Base-by-base conservation (phyloP, 2,888 invertebrate genomes). In the Temnothorax unifasciatus region DNA sequence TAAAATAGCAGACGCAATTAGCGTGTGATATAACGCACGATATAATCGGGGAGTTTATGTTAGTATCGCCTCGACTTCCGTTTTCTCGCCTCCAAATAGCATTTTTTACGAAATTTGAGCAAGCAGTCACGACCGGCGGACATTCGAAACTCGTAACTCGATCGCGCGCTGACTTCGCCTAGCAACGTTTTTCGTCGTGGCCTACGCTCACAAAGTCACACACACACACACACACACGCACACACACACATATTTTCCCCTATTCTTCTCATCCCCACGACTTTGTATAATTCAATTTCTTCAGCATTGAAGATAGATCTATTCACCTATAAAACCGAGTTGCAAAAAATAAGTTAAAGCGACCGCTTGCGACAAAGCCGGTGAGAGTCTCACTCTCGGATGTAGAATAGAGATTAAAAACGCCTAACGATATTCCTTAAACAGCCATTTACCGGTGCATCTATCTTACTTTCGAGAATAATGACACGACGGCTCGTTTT, bases 121-220 rank as follows among this genome's bases (percentile, higher is more conserved):
- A 50, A 84, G 64, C 21, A 76, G 83, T 88, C 87, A 87, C 89
- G 90, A 90, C 87, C 89, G 79, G 21, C 84, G 86, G 91, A 89
- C 84, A 90, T 90, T 90, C 77, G 89, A 90, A 90, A 89, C 91
- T 89, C 86, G 90, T 90, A 90, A 90, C 91, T 90, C 90, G 90
- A 90, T 90, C 90, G 86, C 74, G 61, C 84, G 54, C 84, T 69
- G 74, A 61, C 76, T 76, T 77, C 63, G 63, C 57, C 86, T 85
- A 82, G 81, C 76, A 88, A 52, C 84, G 66, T 73, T 85, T 73
- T 85, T 77, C 85, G 77, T 86, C 84, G 85, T 87, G 11, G 82
- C 63, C 73, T 86, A 75, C 69, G 61, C 83, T 88, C 85, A 81
- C 79, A 63, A 68, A 83, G 81, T 75, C 86, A 85, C 71, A 81